phyloP scores from a whole-genome alignment of 2,797 vertebrate species.

The Graptemys geographica region DNA sequence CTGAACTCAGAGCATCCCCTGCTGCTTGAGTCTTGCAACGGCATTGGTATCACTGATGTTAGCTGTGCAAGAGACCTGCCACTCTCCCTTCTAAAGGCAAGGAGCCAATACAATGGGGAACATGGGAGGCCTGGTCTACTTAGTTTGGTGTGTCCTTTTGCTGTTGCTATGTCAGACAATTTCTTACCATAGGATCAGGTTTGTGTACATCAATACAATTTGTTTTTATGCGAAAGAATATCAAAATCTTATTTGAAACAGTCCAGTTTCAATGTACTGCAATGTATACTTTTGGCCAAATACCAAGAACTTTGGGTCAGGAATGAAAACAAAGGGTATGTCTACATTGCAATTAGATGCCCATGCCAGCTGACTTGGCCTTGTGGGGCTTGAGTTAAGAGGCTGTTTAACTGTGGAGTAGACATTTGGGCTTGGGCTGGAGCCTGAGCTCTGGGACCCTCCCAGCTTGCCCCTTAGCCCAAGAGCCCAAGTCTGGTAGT shows the following conservation, averaged over 20 bases:
- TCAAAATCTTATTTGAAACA: neutral
- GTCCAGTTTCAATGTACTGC: neutral
- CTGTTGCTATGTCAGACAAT: neutral
- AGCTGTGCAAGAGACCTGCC: neutral
- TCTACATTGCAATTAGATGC: neutral
- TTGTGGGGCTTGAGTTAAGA: too few species aligned
- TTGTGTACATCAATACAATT: neutral
- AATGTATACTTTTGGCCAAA: neutral
- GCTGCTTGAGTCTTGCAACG: slow-evolving; percentile 37
- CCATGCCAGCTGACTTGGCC: too few species aligned
- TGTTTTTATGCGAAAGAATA: neutral
- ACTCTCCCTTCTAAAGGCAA: neutral
- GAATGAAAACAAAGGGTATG: too few species aligned
- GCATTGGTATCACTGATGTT: neutral
- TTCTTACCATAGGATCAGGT: neutral
- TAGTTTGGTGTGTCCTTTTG: neutral
- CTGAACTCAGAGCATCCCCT: slow-evolving; percentile 66
- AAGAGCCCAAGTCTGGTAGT: neutral
- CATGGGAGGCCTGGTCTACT: neutral
- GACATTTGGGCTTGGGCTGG: too few species aligned
- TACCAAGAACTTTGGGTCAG: too few species aligned
- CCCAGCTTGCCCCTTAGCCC: neutral
- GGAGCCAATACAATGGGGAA: neutral
- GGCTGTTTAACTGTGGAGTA: too few species aligned
- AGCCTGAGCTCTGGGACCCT: too few species aligned